Evolutionary conservation across 1,140 invertebrate species (phyloP).

Genomic region (Hesperophylax magnus): DNA sequence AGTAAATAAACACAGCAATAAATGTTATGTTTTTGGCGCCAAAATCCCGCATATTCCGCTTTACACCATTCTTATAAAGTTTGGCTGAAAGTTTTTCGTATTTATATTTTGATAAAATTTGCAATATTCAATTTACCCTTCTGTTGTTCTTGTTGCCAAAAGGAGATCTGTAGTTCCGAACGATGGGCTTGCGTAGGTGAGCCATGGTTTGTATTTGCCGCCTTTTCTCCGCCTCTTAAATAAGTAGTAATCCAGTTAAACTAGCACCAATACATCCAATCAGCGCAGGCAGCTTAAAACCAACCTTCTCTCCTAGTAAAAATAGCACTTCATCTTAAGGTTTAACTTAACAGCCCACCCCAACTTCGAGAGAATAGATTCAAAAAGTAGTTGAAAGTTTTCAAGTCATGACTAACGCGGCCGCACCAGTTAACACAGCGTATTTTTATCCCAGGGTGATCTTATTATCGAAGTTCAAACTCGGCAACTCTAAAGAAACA

Average conservation of each 20-base stretch:
- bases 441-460: conserved; percentile 37
- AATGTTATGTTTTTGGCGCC: conserved; percentile 29
- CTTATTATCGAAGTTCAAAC: conserved; percentile 34
- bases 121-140: conserved; percentile 42
- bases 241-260: neutral
- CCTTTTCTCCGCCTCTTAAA: neutral
- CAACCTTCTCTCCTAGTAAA: neutral
- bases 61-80: neutral
- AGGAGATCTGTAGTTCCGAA: conserved; percentile 47
- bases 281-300: neutral
- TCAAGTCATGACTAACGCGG: conserved; percentile 8
- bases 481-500: neutral
- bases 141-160: conserved; percentile 47
- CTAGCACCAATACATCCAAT: neutral
- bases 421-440: conserved; percentile 2
- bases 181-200: conserved; percentile 41
- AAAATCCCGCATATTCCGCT: neutral
- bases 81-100: neutral
- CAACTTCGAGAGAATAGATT: neutral
- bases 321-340: neutral
- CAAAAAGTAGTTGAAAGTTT: conserved; percentile 21
- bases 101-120: neutral
- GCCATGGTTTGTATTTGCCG: conserved; percentile 40
- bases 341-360: neutral
- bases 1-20: neutral